Evolutionary conservation across 2,113 vertebrate genomes (phyloP).

Genomic region (Hepsetus odoe): DNA sequence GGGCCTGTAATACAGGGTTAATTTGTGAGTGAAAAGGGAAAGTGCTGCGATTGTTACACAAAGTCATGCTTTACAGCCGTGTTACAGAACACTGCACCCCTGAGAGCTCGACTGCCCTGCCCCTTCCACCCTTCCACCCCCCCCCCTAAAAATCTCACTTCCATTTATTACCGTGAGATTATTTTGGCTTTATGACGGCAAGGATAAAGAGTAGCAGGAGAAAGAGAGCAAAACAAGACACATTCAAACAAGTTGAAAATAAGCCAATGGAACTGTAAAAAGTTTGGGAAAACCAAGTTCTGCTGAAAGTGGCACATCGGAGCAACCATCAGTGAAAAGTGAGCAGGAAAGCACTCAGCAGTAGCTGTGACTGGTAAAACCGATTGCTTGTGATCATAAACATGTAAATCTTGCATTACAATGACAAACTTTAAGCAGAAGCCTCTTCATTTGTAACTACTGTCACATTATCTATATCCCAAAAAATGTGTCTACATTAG

Average conservation of each 20-base stretch:
- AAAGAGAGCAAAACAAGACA: not conserved
- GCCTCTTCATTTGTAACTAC: not conserved
- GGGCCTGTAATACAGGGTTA: constrained; percentile 63
- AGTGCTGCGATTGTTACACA: constrained; percentile 68
- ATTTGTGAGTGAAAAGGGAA: constrained; percentile 67
- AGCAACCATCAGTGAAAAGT: not conserved
- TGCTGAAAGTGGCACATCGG: not conserved
- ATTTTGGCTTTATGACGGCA: constrained; percentile 25
- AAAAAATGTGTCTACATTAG: too few relatives aligned
- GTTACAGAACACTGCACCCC: constrained; percentile 72
- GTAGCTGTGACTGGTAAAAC: not conserved
- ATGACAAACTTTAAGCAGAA: not conserved
- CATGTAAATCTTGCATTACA: not conserved
- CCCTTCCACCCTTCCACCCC: constrained; percentile 47
- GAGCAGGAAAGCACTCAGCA: not conserved
- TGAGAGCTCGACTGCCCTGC: constrained; percentile 62
- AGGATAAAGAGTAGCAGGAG: not conserved
- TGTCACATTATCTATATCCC: not conserved
- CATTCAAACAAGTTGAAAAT: not conserved
- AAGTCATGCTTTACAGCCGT: constrained; percentile 69
- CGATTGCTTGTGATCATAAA: not conserved
- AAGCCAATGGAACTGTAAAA: not conserved
- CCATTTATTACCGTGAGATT: constrained; percentile 54
- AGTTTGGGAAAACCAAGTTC: not conserved
- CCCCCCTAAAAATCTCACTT: constrained; percentile 57